Evolutionary conservation across 2,797 vertebrate species (phyloP).

Genomic region (Melanotaenia boesemani): DNA sequence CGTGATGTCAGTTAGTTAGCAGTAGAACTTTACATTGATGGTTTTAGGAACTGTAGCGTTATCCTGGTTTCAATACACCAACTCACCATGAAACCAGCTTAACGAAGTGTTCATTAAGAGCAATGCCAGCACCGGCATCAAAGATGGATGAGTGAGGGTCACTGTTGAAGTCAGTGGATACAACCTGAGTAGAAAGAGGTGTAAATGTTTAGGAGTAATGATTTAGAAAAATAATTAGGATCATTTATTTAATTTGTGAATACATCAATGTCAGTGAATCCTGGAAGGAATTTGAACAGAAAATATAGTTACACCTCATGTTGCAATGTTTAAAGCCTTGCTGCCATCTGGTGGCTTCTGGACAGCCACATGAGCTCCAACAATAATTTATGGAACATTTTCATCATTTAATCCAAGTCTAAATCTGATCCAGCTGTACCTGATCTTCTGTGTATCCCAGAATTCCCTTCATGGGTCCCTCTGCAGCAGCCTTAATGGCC

Average conservation of each 20-base stretch:
- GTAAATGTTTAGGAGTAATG: background rate
- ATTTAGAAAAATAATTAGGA: background rate
- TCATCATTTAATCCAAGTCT: no score
- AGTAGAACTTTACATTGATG: background rate
- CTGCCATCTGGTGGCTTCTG: constrained; percentile 45
- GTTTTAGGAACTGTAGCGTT: no score
- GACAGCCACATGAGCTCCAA: background rate
- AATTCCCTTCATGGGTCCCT: constrained; percentile 91
- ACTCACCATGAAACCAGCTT: constrained; percentile 90
- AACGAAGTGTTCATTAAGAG: constrained; percentile 93
- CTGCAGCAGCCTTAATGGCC: constrained; percentile 86
- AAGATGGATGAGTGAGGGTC: constrained; percentile 93
- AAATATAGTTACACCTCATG: background rate
- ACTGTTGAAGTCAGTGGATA: constrained; percentile 95
- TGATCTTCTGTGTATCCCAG: constrained; percentile 93
- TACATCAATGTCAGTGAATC: no score
- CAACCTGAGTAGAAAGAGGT: constrained; percentile 82
- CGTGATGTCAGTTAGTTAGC: background rate
- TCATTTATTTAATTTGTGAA: no score
- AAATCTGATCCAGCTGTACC: constrained; percentile 41
- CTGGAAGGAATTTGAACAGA: background rate
- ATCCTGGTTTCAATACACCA: background rate
- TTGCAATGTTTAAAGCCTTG: background rate
- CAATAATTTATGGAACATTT: no score
- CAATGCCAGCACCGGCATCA: constrained; percentile 95